A percentile compares a stretch with the other conserved stretches of the same genome.
Conservation (phyloP, 2,113 vertebrate genomes). For the Isichthys henryi region DNA sequence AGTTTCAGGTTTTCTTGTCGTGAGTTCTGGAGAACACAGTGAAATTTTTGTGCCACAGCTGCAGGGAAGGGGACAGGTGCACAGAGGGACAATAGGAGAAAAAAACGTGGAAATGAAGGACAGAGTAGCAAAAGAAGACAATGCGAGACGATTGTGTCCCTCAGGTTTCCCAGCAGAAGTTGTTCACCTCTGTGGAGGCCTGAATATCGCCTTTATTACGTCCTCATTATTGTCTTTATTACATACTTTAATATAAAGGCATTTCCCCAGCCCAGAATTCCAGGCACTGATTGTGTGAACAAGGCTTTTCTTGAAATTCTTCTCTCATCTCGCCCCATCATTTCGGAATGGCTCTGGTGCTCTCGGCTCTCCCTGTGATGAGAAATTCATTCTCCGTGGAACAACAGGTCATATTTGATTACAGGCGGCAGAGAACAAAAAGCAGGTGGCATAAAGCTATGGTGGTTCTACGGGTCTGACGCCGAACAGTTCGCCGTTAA, state of each 20-base stretch:
- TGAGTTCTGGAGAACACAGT: background rate
- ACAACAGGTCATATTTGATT: slow-evolving; percentile 59
- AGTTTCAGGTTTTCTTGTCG: background rate
- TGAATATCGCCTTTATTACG: background rate
- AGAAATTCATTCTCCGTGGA: slow-evolving; percentile 62
- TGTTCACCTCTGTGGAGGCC: background rate
- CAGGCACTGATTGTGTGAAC: background rate
- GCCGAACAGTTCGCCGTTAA: background rate
- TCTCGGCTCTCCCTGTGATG: slow-evolving; percentile 45
- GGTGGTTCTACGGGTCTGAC: slow-evolving; percentile 30
- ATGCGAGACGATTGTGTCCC: background rate
- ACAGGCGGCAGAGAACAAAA: slow-evolving; percentile 45
- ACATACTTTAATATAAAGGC: background rate
- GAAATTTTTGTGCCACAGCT: background rate
- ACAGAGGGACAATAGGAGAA: background rate
- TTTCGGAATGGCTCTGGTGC: background rate
- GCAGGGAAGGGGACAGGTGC: background rate
- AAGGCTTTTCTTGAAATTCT: background rate
- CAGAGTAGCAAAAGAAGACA: background rate
- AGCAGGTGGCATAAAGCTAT: slow-evolving; percentile 20
- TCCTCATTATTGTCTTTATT: background rate
- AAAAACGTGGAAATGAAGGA: background rate
- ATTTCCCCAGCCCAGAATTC: background rate
- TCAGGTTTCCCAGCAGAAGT: background rate
- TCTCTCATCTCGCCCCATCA: background rate